These are phyloP conservation scores for Hydropotes inermis DNA, from an alignment of 2,113 vertebrate species.

Conservation along the genomic window DNA sequence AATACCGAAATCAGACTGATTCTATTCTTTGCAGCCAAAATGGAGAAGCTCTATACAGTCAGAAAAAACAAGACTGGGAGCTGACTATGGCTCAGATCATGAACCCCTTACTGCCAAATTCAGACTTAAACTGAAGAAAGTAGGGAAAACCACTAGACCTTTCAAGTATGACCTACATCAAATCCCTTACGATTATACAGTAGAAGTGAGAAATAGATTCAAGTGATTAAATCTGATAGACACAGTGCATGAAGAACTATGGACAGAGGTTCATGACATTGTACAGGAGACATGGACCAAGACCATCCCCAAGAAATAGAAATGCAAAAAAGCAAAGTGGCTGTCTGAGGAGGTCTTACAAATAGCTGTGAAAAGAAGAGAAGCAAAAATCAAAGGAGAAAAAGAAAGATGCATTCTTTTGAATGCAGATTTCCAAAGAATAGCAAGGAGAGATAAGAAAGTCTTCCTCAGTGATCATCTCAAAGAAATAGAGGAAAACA, in stretches of 20 bases:
- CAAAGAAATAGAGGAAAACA: not conserved
- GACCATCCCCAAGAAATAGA: not conserved
- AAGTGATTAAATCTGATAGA: not conserved
- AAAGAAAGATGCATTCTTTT: not conserved
- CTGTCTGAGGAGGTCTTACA: not conserved
- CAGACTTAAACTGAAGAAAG: not conserved
- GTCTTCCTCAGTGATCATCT: not conserved
- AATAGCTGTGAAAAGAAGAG: not conserved
- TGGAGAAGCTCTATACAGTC: not conserved
- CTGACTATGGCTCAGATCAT: not conserved
- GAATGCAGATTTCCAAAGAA: not conserved
- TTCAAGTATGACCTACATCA: not conserved
- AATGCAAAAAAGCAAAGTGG: not conserved
- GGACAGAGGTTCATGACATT: not conserved
- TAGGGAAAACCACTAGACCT: not conserved
- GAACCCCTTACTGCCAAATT: not conserved
- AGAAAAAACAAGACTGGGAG: not conserved
- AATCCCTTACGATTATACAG: not conserved
- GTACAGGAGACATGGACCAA: not conserved
- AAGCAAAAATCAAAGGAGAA: not conserved
- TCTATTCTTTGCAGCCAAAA: not conserved
- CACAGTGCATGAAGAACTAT: not conserved
- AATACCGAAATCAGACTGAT: not conserved
- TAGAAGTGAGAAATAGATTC: not conserved
- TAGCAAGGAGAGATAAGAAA: not conserved